Evolutionary conservation across 2,888 invertebrate genomes (phyloP).

Genomic region (Unio pictorum): DNA sequence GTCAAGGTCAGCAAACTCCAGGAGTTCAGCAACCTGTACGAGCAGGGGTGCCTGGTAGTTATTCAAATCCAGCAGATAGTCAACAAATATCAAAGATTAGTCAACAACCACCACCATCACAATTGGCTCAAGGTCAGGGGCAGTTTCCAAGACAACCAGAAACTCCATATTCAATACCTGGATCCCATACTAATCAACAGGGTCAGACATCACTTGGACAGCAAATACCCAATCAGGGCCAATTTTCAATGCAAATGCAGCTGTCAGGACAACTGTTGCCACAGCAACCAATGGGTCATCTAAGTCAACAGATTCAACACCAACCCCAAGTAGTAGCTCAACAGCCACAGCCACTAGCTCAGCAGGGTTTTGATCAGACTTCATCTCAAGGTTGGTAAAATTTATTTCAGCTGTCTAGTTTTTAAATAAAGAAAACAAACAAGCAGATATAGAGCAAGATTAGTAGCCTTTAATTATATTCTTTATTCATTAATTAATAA

Average conservation of each 20-base stretch:
- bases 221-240: too few species aligned
- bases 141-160: conserved; percentile 11
- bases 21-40: neutral
- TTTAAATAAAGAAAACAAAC: too few species aligned
- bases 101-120: conserved; percentile 19
- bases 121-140: conserved; percentile 13
- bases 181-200: too few species aligned
- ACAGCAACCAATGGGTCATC: conserved; percentile 73
- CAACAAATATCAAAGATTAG: conserved; percentile 2
- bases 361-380: neutral
- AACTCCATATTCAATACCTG: neutral
- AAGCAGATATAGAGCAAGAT: too few species aligned
- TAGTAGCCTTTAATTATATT: too few species aligned
- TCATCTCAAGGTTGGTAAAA: too few species aligned
- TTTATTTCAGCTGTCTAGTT: too few species aligned
- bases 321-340: conserved; percentile 7
- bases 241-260: too few species aligned
- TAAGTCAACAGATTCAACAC: conserved; percentile 79
- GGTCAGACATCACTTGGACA: too few species aligned
- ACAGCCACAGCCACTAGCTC: conserved; percentile 1
- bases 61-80: neutral
- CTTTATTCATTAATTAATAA: too few species aligned
- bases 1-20: too few species aligned
- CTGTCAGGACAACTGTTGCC: neutral
- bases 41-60: neutral